Evolutionary conservation across 2,797 vertebrate species (phyloP).

Genomic region (Meriones psammophilus): DNA sequence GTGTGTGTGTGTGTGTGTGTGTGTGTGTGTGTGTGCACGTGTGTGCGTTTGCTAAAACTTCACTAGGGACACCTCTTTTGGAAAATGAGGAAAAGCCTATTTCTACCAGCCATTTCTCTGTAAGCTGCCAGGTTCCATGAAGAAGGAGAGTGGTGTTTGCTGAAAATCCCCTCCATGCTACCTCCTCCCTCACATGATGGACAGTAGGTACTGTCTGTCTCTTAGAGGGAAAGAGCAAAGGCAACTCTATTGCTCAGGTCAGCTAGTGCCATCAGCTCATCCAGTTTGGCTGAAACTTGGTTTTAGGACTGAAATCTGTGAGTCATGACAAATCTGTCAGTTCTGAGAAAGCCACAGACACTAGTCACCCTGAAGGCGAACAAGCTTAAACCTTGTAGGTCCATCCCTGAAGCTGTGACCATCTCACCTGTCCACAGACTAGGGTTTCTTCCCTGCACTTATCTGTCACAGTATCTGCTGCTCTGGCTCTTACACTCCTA

Average conservation of each 20-base stretch:
- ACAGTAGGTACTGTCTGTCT: neutral
- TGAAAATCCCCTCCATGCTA: neutral
- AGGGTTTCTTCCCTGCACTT: neutral
- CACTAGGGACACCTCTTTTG: neutral
- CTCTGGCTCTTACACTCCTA: neutral
- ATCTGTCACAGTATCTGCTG: neutral
- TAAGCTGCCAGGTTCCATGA: neutral
- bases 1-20: too few relatives aligned
- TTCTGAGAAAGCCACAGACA: neutral
- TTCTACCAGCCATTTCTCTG: neutral
- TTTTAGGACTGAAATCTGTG: neutral
- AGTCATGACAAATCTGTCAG: neutral
- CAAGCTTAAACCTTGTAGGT: neutral
- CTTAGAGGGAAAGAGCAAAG: neutral
- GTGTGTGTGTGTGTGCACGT: too few relatives aligned
- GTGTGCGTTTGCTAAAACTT: neutral
- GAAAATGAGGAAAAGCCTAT: neutral
- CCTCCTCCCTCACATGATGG: neutral
- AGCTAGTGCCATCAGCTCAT: neutral
- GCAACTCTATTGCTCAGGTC: neutral
- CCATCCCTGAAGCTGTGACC: neutral
- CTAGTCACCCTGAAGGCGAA: neutral
- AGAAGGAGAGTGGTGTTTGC: neutral
- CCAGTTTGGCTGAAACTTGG: neutral
- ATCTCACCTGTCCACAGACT: neutral